Conservation (phyloP, 2,113 vertebrate species). For the Callithrix jacchus region DNA sequence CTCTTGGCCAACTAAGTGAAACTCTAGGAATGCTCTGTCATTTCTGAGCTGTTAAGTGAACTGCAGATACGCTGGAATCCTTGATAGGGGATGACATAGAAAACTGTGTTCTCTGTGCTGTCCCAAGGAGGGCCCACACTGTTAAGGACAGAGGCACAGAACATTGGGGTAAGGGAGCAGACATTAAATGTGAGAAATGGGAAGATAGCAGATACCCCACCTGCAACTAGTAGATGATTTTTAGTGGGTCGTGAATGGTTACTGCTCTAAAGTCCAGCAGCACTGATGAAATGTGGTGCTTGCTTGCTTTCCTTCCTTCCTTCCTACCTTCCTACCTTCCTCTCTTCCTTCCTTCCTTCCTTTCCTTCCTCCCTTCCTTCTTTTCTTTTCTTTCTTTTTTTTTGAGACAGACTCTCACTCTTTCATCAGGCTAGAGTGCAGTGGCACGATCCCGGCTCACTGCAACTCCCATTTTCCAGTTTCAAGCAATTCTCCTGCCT, state of each 20-base stretch:
- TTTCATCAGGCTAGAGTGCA: no score
- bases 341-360: no score
- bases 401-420: no score
- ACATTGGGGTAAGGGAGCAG: neutral
- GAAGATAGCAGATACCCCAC: neutral
- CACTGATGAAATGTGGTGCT: neutral
- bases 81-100: neutral
- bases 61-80: neutral
- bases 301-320: neutral
- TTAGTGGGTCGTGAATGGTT: neutral
- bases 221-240: neutral
- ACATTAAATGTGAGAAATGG: neutral
- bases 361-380: no score
- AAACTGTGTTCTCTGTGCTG: constrained; percentile 8
- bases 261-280: neutral
- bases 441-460: no score
- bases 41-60: constrained; percentile 12
- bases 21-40: constrained; percentile 30
- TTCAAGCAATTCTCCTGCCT: no score
- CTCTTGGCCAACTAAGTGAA: neutral
- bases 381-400: no score
- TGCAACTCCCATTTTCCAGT: no score
- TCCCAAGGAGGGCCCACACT: neutral
- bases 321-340: neutral
- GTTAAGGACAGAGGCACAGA: neutral